A percentile compares a stretch with the other conserved stretches of the same genome.
These are phyloP conservation scores for Eubucco bourcierii DNA, from an alignment of 2,113 vertebrate genomes.

Conservation along the genomic window DNA sequence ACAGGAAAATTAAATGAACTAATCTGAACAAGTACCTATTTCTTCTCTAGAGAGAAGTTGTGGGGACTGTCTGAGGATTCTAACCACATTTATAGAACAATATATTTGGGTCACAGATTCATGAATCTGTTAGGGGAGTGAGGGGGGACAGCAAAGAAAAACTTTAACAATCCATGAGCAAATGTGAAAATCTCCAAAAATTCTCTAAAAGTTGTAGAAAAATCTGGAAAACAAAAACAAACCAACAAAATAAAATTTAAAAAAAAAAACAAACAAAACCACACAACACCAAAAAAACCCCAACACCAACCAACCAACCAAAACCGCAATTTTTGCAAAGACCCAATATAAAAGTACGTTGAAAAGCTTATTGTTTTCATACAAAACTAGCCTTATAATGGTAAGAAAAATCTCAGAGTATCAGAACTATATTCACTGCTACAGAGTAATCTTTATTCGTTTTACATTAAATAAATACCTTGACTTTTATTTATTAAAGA, in stretches of 20 bases:
- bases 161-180: background rate
- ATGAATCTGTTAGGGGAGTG: background rate
- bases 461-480: background rate
- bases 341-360: background rate
- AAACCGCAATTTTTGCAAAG: background rate
- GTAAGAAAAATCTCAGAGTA: background rate
- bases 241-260: too few relatives aligned
- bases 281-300: too few relatives aligned
- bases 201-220: background rate
- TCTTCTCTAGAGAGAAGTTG: background rate
- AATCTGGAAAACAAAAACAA: too few relatives aligned
- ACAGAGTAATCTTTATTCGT: background rate
- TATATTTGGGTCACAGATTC: background rate
- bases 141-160: background rate
- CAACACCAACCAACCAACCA: too few relatives aligned
- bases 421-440: background rate
- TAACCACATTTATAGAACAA: background rate
- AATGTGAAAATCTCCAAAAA: background rate
- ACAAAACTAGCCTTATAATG: background rate
- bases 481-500: background rate
- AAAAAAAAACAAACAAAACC: too few relatives aligned
- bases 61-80: background rate
- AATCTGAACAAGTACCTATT: background rate
- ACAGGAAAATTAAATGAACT: conserved; percentile 17
- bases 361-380: background rate